Evolutionary conservation across 2,797 vertebrate genomes (phyloP).

Genomic region (Microchirus variegatus): DNA sequence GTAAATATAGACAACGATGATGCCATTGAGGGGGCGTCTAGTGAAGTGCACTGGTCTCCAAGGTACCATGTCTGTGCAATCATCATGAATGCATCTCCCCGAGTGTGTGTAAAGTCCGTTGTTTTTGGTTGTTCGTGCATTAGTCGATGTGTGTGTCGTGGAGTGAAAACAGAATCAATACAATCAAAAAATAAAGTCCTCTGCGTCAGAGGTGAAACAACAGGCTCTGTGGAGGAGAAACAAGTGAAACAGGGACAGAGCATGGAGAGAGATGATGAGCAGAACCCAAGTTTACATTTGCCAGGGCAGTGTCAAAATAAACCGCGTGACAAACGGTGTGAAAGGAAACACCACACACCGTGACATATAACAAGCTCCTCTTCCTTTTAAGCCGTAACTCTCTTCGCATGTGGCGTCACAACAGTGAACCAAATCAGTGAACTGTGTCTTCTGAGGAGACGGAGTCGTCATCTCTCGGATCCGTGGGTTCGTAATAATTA

Average conservation of each 20-base stretch:
- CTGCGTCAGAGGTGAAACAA: constrained; percentile 29
- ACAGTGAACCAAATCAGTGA: constrained; percentile 11
- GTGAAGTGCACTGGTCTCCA: constrained; percentile 26
- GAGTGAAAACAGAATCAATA: constrained; percentile 15
- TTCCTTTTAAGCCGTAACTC: constrained; percentile 32
- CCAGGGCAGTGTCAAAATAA: constrained; percentile 33
- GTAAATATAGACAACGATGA: constrained; percentile 62
- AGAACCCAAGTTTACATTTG: constrained; percentile 37
- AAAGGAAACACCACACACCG: constrained; percentile 24
- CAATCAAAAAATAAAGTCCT: constrained; percentile 19
- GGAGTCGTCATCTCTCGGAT: constrained; percentile 20
- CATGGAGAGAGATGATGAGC: constrained; percentile 21
- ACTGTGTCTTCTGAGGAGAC: constrained; percentile 8
- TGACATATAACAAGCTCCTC: constrained; percentile 19
- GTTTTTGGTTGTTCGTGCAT: constrained; percentile 13
- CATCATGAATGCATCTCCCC: constrained; percentile 9
- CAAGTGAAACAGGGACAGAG: constrained; percentile 19
- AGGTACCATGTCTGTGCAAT: constrained; percentile 17
- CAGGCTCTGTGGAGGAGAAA: constrained; percentile 29
- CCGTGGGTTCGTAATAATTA: constrained; percentile 7
- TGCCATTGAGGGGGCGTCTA: constrained; percentile 31
- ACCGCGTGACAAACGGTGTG: constrained; percentile 22
- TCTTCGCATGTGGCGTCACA: constrained; percentile 16
- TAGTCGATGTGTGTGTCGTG: constrained; percentile 10
- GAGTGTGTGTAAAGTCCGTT: constrained; percentile 8